phyloP scores from a whole-genome alignment of 2,888 invertebrate genomes.

The Andrena camellia region DNA sequence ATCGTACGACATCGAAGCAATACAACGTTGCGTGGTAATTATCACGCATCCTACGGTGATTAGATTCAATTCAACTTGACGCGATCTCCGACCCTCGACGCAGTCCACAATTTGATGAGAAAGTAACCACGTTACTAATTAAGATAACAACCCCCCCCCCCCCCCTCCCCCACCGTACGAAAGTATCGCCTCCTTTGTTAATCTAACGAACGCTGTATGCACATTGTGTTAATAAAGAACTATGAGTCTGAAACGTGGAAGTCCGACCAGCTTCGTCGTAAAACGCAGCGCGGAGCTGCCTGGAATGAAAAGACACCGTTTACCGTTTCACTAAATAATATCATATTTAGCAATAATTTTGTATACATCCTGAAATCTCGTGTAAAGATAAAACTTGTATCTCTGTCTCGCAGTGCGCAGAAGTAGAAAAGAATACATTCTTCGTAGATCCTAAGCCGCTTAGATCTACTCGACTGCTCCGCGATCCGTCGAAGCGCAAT shows the following conservation, averaged over 20 bases:
- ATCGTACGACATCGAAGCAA: constrained; percentile 50
- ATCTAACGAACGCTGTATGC: constrained; percentile 70
- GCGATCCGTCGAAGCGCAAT: background rate
- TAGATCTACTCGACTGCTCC: background rate
- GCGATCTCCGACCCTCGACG: constrained; percentile 55
- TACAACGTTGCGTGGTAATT: constrained; percentile 39
- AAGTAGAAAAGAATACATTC: constrained; percentile 26
- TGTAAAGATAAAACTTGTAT: constrained; percentile 10
- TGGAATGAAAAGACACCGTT: background rate
- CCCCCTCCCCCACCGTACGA: constrained; percentile 45
- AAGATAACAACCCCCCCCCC: constrained; percentile 43
- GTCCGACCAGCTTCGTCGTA: background rate
- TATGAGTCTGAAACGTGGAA: constrained; percentile 63
- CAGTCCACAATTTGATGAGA: constrained; percentile 59
- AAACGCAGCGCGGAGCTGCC: background rate
- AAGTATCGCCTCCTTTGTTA: constrained; percentile 67
- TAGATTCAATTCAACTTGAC: constrained; percentile 58
- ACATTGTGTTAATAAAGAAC: constrained; percentile 73
- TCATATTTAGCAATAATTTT: constrained; percentile 34
- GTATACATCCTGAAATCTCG: background rate
- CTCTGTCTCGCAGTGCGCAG: constrained; percentile 1
- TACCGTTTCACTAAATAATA: constrained; percentile 19
- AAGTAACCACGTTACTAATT: constrained; percentile 62
- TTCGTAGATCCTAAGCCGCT: constrained; percentile 4
- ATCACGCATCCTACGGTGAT: constrained; percentile 24